Conservation (phyloP, 2,888 invertebrate genomes). For the Nysson spinosus region DNA sequence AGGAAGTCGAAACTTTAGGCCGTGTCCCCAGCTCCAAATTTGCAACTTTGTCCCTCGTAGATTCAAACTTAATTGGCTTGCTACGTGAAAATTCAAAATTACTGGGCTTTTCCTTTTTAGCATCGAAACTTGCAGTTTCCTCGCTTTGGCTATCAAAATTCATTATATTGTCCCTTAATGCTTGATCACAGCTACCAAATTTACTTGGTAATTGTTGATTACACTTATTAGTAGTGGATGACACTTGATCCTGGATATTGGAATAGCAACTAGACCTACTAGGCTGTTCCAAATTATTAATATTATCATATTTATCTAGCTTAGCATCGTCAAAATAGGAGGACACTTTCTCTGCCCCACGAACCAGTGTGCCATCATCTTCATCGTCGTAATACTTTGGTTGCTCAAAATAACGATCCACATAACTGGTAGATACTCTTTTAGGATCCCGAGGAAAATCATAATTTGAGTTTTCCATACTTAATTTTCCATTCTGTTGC, state of each 20-base stretch:
- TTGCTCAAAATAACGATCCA: conserved; percentile 74
- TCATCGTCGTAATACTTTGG: conserved; percentile 71
- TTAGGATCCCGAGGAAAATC: conserved; percentile 67
- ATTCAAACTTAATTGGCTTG: conserved; percentile 59
- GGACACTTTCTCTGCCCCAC: conserved; percentile 49
- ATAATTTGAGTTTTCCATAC: conserved; percentile 59
- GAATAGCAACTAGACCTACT: conserved; percentile 60
- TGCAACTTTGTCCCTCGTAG: conserved; percentile 54
- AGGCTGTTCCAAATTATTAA: conserved; percentile 68
- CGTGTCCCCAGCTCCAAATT: conserved; percentile 67
- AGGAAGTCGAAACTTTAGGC: conserved; percentile 62
- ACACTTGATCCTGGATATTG: conserved; percentile 67
- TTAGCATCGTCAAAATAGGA: conserved; percentile 60
- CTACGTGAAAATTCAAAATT: conserved; percentile 54
- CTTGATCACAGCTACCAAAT: conserved; percentile 54
- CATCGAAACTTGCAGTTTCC: conserved; percentile 48
- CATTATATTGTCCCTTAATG: conserved; percentile 44
- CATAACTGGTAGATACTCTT: conserved; percentile 73
- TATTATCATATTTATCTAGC: conserved; percentile 60
- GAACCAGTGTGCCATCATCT: conserved; percentile 53
- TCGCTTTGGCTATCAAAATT: conserved; percentile 44
- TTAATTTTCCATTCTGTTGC: conserved; percentile 66
- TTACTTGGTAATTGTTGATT: conserved; percentile 48
- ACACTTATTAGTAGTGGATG: conserved; percentile 29
- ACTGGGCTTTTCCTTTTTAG: conserved; percentile 44